Evolutionary conservation across 1,140 invertebrate species (phyloP), one percentile per base, ranked within the genome.

Genomic region (Neoseiulus cucumeris): DNA sequence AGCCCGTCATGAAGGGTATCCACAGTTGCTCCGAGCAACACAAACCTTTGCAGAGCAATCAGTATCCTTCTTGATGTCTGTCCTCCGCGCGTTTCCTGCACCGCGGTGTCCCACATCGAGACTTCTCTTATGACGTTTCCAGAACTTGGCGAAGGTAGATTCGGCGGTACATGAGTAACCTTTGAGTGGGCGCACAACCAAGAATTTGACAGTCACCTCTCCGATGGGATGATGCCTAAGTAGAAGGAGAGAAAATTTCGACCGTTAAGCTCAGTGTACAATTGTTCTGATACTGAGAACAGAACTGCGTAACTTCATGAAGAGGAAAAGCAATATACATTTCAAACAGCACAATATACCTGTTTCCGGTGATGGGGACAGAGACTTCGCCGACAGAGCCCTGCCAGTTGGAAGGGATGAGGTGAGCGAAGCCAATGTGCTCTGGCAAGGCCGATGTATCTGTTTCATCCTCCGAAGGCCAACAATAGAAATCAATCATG

Each of bases 51-150:
- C 64, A 5, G 42, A 65, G 12, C n/a, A n/a, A n/a, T 12, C 0
- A 7, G 2, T 42, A 17, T 44, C 69, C 18, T 69, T 69, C 69
- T 68, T 68, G 65, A 41, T 66, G 64, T 73, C 72, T 44, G 47
- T 70, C 42, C 72, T 67, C 30, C 70, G 64, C 7, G 82, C 83
- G 67, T 78, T 82, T 44, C 91, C 91, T 28, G 87, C 80, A 2
- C 92, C 92, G 66, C 91, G 80, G 74, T 96, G 92, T 0, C 91
- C 92, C 66, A 94, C 89, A 78, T 95, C 89, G 28, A 94, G 74
- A 0, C 88, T 86, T 28, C 81, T 86, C 51, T 83, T 80, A n/a
- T 47, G n/a, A 65, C 83, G 81, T 71, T 88, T 86, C 91, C 90
- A 94, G 73, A 91, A 83, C 67, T 83, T 84, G 7, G 84, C 80